These are phyloP conservation scores for Eretmochelys imbricata DNA, from an alignment of 2,113 vertebrate species.

Conservation along the genomic window DNA sequence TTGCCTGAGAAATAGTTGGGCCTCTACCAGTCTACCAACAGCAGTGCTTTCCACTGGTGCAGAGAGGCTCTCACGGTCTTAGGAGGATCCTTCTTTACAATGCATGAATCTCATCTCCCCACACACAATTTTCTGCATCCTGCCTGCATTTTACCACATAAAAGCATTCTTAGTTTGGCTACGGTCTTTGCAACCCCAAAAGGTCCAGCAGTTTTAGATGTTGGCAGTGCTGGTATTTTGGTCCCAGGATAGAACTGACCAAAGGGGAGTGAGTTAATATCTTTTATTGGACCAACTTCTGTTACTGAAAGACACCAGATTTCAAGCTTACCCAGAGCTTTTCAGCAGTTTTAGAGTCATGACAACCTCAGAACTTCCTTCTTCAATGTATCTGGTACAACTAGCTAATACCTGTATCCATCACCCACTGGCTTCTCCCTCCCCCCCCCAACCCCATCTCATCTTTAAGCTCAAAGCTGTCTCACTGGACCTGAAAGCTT, in stretches of 20 bases:
- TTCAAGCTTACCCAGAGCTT: no score
- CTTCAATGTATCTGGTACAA: not conserved
- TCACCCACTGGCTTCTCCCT: not conserved
- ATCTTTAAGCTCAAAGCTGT: not conserved
- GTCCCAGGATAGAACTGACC: not conserved
- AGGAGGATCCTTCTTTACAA: not conserved
- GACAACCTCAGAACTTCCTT: not conserved
- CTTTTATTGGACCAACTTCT: no score
- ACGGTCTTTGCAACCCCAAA: not conserved
- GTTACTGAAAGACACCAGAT: not conserved
- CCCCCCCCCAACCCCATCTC: not conserved
- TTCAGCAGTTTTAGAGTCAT: not conserved
- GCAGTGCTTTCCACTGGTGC: not conserved
- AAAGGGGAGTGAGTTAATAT: no score
- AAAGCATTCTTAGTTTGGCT: not conserved
- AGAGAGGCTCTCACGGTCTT: not conserved
- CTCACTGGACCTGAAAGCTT: not conserved
- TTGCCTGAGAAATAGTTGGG: no score
- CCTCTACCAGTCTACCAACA: not conserved
- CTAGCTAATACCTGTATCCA: not conserved
- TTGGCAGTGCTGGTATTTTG: not conserved
- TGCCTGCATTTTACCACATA: not conserved
- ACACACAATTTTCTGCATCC: not conserved
- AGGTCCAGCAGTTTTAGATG: not conserved
- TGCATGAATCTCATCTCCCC: fast-evolving